Percentiles rank a stretch among this genome's conserved stretches.
Conservation (phyloP, 2,888 invertebrate genomes). For the Diogma glabrata region DNA sequence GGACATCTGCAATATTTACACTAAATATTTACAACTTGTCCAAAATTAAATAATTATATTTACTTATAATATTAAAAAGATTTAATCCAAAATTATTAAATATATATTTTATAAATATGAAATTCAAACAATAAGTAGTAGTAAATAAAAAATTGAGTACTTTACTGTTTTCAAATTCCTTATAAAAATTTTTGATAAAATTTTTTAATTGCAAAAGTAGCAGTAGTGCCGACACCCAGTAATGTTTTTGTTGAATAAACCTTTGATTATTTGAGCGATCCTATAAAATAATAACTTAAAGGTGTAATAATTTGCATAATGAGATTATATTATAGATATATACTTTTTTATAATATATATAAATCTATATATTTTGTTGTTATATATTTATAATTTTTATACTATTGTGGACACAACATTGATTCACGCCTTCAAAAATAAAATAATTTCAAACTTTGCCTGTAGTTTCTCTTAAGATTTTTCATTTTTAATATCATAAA, state of each 20-base stretch:
- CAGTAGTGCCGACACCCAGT: no score
- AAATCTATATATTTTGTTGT: conserved; percentile 7
- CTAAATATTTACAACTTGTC: conserved; percentile 8
- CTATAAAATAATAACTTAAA: conserved; percentile 10
- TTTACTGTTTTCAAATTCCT: conserved; percentile 9
- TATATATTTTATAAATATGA: conserved; percentile 4
- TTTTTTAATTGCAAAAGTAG: no score
- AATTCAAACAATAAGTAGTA: conserved; percentile 3
- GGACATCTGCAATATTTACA: conserved; percentile 9
- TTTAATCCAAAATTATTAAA: neutral
- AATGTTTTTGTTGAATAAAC: neutral
- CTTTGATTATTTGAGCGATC: conserved; percentile 9
- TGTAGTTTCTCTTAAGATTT: no score
- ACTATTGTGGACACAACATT: no score
- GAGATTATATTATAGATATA: conserved; percentile 1
- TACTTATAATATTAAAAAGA: neutral
- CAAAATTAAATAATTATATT: conserved; percentile 2
- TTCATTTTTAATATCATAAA: no score
- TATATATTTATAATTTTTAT: no score
- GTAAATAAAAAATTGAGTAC: conserved; percentile 4
- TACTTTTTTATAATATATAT: conserved; percentile 6
- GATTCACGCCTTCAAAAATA: no score
- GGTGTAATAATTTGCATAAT: conserved; percentile 8
- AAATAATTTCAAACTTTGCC: no score
- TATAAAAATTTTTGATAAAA: no score